phyloP scores from a whole-genome alignment of 1,140 invertebrate species.

The Maconellicoccus hirsutus region DNA sequence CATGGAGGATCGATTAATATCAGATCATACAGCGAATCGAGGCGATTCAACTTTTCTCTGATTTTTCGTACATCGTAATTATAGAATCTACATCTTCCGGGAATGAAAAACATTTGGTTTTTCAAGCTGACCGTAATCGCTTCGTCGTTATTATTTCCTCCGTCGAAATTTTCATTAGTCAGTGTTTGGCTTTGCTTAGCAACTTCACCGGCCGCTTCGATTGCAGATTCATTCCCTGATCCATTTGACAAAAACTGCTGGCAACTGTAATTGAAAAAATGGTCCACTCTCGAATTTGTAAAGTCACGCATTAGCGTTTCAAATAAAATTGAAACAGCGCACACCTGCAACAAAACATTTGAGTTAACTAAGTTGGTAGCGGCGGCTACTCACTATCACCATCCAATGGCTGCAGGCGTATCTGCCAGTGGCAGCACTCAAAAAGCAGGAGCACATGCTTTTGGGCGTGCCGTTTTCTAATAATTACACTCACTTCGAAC shows the following conservation, averaged over 20 bases:
- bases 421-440: neutral
- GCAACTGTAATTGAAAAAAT: neutral
- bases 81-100: neutral
- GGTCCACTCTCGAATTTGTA: neutral
- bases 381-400: too few species aligned
- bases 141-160: neutral
- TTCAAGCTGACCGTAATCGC: neutral
- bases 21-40: slow-evolving; percentile 51
- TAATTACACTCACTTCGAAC: neutral
- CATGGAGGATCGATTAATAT: slow-evolving; percentile 85
- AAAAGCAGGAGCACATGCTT: neutral
- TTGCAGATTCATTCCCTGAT: too few species aligned
- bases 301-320: neutral
- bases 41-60: slow-evolving; percentile 31
- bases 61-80: neutral
- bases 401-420: neutral
- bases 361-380: too few species aligned
- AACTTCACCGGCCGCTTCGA: neutral
- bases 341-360: too few species aligned
- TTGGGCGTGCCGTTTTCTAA: neutral
- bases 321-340: neutral
- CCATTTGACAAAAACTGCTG: neutral
- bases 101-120: neutral
- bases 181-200: neutral
- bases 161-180: neutral